Conservation (phyloP, 2,113 vertebrate genomes). For the Aegypius monachus region DNA sequence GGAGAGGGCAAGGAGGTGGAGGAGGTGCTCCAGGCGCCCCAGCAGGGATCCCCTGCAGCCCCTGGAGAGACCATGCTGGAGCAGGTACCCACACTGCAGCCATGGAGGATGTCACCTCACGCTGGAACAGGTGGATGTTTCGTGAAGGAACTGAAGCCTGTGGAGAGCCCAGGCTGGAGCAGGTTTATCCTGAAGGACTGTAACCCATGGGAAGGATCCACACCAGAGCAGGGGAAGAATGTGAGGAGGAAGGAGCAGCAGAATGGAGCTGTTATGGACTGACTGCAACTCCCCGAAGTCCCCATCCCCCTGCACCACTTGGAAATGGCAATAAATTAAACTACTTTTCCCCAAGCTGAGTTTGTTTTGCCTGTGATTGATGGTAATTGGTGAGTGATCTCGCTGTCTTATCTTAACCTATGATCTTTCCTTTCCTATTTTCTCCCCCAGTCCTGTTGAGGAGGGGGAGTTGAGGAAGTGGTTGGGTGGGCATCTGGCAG, state of each 20-base stretch:
- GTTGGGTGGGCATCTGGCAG: background rate
- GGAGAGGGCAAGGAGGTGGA: too few relatives aligned
- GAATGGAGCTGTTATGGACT: background rate
- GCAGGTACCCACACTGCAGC: background rate
- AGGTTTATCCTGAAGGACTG: background rate
- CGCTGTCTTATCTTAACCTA: background rate
- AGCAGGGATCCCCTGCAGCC: background rate
- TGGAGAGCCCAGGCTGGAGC: background rate
- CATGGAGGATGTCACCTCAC: background rate
- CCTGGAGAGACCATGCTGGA: accelerated
- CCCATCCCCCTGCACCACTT: background rate
- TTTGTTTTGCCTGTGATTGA: background rate
- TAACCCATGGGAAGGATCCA: background rate
- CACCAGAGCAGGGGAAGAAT: background rate
- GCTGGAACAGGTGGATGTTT: background rate
- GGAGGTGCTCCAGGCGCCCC: accelerated
- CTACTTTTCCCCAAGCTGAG: background rate
- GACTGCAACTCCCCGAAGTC: background rate
- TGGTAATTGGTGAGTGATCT: background rate
- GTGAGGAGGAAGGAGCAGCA: background rate
- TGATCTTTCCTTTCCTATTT: background rate
- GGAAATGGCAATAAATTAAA: background rate
- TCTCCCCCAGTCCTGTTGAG: background rate
- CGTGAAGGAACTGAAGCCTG: background rate
- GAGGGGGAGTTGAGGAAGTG: background rate